Percentiles rank a stretch among this genome's conserved stretches.
phyloP scores from a whole-genome alignment of 2,113 vertebrate species.

The Protobothrops flavoviridis region DNA sequence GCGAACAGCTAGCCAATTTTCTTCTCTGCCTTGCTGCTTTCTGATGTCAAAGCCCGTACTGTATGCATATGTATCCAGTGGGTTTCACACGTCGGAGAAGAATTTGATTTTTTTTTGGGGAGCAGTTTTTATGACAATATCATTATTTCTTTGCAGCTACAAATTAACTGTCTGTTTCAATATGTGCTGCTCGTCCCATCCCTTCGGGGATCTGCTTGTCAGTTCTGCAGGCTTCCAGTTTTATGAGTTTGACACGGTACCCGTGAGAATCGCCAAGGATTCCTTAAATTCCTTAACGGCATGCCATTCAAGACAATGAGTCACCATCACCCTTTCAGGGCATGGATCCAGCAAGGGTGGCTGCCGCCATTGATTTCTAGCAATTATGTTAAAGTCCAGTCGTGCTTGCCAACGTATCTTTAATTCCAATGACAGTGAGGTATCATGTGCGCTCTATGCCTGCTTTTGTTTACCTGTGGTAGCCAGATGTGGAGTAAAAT shows the following conservation, averaged over 20 bases:
- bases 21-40: neutral
- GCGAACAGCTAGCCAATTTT: neutral
- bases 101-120: constrained; percentile 49
- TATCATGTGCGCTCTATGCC: neutral
- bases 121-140: constrained; percentile 67
- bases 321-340: constrained; percentile 34
- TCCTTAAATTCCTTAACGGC: constrained; percentile 58
- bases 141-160: constrained; percentile 69
- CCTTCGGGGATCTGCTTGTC: constrained; percentile 65
- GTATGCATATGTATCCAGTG: constrained; percentile 54
- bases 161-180: constrained; percentile 70
- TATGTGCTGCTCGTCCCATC: constrained; percentile 56
- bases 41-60: constrained; percentile 41
- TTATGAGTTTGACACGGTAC: constrained; percentile 43
- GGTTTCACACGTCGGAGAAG: constrained; percentile 45
- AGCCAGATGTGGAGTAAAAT: neutral
- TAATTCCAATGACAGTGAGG: constrained; percentile 4
- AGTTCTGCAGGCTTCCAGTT: constrained; percentile 58
- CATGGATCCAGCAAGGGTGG: constrained; percentile 31
- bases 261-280: constrained; percentile 48
- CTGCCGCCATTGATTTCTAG: constrained; percentile 47
- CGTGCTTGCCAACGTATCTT: constrained; percentile 53
- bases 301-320: constrained; percentile 21
- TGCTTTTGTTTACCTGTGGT: neutral
- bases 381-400: constrained; percentile 42